A percentile compares a stretch with the other conserved stretches of the same genome.
phyloP scores from a whole-genome alignment of 2,888 invertebrate species.

The Eilema griseolum region DNA sequence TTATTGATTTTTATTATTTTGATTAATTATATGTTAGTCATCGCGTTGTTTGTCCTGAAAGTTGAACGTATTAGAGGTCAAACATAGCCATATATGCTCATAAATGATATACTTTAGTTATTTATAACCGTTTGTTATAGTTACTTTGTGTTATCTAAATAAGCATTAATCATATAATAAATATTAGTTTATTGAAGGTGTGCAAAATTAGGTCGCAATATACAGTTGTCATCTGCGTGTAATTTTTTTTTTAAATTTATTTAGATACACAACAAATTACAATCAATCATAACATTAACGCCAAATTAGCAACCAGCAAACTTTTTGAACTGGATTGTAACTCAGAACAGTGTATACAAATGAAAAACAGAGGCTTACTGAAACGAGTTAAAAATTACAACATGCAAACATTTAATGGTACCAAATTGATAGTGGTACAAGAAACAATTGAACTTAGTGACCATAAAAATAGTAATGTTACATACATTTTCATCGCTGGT shows the following conservation, averaged over 20 bases:
- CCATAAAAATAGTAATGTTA: too few species aligned
- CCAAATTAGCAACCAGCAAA: too few species aligned
- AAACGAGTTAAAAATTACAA: too few species aligned
- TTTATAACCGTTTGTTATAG: background rate
- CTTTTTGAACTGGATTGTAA: too few species aligned
- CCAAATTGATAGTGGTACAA: too few species aligned
- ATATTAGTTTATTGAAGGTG: conserved; percentile 9
- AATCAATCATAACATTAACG: too few species aligned
- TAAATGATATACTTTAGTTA: background rate
- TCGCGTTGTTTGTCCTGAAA: background rate
- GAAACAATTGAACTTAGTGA: too few species aligned
- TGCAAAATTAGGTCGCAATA: conserved; percentile 13
- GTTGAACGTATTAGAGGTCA: background rate
- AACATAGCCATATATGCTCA: background rate
- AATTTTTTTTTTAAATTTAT: background rate
- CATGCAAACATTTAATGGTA: too few species aligned
- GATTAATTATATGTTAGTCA: background rate
- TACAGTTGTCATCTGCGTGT: conserved; percentile 6
- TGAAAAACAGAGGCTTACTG: too few species aligned
- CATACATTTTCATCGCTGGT: too few species aligned
- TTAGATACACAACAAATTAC: too few species aligned
- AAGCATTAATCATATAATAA: conserved; percentile 3
- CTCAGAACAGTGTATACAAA: too few species aligned
- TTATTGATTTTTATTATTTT: background rate
- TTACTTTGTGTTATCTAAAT: conserved; percentile 4